A percentile compares a stretch with the other conserved stretches of the same genome.
phyloP scores from a whole-genome alignment of 1,140 invertebrate genomes.

The Trigoniulus corallinus region DNA sequence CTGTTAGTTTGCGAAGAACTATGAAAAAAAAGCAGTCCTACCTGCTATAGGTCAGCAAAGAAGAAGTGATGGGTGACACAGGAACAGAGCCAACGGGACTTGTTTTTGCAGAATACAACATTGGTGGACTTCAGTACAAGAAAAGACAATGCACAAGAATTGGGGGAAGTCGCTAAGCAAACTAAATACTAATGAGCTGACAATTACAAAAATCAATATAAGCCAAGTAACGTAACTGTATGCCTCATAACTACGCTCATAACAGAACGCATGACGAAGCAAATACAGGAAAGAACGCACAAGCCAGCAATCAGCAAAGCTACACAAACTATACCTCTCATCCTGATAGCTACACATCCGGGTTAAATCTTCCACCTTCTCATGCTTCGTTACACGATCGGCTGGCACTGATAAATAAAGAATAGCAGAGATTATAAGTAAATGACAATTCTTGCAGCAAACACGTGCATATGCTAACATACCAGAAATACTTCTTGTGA shows the following conservation, averaged over 20 bases:
- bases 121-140: background rate
- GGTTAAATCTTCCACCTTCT: background rate
- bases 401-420: slow-evolving; percentile 3
- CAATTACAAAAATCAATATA: background rate
- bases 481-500: background rate
- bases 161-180: background rate
- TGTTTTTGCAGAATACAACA: slow-evolving; percentile 23
- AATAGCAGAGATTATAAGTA: background rate
- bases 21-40: background rate
- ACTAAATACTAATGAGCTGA: background rate
- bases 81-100: slow-evolving; percentile 31
- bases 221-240: too few relatives aligned
- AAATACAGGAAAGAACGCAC: too few relatives aligned
- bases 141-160: background rate
- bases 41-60: slow-evolving; percentile 33
- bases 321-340: background rate
- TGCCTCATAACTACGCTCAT: too few relatives aligned
- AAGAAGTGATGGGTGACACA: slow-evolving; percentile 56
- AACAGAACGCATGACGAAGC: too few relatives aligned
- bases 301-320: too few relatives aligned
- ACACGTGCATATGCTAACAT: too few relatives aligned
- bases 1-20: too few relatives aligned
- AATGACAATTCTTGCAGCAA: slow-evolving; percentile 13
- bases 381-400: background rate
- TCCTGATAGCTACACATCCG: background rate